Base-by-base conservation (phyloP, 2,888 invertebrate genomes). In the Hartigia nigra region DNA sequence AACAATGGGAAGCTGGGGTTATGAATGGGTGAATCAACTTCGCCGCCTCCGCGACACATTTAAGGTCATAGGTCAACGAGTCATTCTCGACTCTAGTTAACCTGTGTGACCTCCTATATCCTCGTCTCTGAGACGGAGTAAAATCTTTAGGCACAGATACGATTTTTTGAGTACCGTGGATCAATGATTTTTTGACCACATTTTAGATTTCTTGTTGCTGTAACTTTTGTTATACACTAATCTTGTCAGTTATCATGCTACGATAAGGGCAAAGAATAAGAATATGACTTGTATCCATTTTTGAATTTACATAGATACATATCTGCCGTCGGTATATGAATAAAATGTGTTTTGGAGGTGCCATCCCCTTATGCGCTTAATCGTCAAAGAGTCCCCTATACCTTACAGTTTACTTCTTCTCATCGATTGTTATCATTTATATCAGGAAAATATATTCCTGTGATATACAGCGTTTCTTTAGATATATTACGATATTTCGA, bases 1-100 rank as follows among this genome's bases (percentile, higher is more conserved):
- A 77, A 77, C 78, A 85, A 80, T 81, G 82, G 81, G 86, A 85
- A 83, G 83, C 81, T 77, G 78, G 76, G 81, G 78, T 74, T 77
- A 81, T 85, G 87, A 88, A 87, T 86, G 88, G 82, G 82, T 90
- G 88, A 91, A 86, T 90, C 88, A 88, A 85, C 86, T 80, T 78
- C 39, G 78, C 83, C 84, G 87, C 82, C 85, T 80, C 81, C 82
- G 82, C 84, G 84, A 82, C 82, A 82, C 82, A 84, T 83, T 85
- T 85, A 84, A 82, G 88, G 89, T 90, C 89, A 90, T 82, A 87
- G 89, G 86, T 90, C 89, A 91, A 90, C 88, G 88, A 86, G 83
- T 86, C 87, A 87, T 89, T 89, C 87, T 89, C 88, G 87, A 86
- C 85, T 83, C 81, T 81, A 81, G 79, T 89, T 89, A 88, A 90